Conservation (phyloP, 2,113 vertebrate genomes). For the Carassius carassius region DNA sequence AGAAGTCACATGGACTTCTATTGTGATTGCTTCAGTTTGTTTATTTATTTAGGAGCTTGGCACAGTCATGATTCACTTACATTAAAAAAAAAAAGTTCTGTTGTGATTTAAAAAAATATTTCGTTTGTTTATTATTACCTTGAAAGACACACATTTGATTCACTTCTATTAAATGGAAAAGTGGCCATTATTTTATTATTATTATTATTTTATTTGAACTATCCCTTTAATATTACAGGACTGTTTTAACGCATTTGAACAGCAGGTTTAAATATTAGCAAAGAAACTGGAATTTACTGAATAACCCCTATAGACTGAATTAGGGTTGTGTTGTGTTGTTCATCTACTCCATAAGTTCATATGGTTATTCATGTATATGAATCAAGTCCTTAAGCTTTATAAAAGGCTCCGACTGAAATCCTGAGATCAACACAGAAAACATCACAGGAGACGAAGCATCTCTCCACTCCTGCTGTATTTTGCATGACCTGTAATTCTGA, state of each 20-base stretch:
- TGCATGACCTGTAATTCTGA: slow-evolving; percentile 54
- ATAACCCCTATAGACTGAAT: background rate
- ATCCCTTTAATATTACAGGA: too few species aligned
- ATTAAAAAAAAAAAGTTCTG: too few species aligned
- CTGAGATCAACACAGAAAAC: background rate
- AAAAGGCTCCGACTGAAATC: background rate
- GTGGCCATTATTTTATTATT: too few species aligned
- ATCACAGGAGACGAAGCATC: background rate
- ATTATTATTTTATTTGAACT: too few species aligned
- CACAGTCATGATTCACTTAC: too few species aligned
- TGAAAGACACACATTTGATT: too few species aligned
- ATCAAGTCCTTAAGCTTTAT: slow-evolving; percentile 11
- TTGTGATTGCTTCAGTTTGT: too few species aligned
- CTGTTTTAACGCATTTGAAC: background rate
- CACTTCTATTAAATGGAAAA: too few species aligned
- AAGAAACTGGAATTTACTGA: background rate
- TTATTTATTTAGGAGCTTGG: too few species aligned
- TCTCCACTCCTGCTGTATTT: slow-evolving; percentile 47
- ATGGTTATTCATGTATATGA: background rate
- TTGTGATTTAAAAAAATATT: too few species aligned
- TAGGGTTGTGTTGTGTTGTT: background rate
- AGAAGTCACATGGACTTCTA: background rate
- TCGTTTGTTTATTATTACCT: too few species aligned
- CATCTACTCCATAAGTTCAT: background rate
- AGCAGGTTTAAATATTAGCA: background rate